phyloP scores from a whole-genome alignment of 2,113 vertebrate genomes.

The Odocoileus hemionus region DNA sequence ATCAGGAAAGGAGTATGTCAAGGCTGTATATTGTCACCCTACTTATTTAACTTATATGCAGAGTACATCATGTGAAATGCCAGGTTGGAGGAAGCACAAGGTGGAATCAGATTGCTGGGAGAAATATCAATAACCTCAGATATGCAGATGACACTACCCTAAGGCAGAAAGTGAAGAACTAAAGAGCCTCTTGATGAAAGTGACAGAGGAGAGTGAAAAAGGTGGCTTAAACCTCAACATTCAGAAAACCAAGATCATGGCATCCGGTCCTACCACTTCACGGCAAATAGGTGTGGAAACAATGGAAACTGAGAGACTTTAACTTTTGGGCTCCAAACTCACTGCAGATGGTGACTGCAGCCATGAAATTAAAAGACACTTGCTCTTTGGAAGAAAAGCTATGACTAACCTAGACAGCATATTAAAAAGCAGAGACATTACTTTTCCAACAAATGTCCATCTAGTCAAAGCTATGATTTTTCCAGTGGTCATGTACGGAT shows the following conservation, averaged over 20 bases:
- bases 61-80: neutral
- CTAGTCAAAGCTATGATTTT: neutral
- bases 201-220: neutral
- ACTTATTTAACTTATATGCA: neutral
- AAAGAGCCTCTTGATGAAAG: neutral
- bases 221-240: neutral
- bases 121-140: neutral
- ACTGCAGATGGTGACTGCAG: neutral
- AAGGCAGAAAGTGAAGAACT: neutral
- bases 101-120: neutral
- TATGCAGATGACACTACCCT: neutral
- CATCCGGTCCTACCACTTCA: neutral
- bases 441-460: neutral
- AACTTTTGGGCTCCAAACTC: neutral
- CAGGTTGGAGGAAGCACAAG: neutral
- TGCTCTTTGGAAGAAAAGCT: neutral
- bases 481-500: neutral
- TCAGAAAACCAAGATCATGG: neutral
- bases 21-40: neutral
- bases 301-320: neutral
- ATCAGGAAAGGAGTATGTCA: accelerated
- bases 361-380: neutral
- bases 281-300: neutral
- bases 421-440: neutral
- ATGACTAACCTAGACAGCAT: neutral